These are phyloP conservation scores for Austrofundulus limnaeus DNA, from an alignment of 2,113 vertebrate species.

Conservation along the genomic window DNA sequence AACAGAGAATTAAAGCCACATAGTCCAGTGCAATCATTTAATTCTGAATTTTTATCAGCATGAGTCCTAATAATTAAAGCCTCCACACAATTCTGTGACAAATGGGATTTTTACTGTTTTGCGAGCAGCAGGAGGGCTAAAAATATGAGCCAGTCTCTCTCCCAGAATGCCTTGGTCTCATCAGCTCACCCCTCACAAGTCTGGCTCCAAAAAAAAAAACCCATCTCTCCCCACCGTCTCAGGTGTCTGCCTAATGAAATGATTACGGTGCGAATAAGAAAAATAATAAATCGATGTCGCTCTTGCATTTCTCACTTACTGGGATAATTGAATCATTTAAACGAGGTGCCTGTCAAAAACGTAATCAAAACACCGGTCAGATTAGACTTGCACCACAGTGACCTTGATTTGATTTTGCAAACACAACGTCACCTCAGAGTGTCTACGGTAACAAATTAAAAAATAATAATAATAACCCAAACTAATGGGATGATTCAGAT, in stretches of 20 bases:
- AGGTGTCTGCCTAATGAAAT: constrained; percentile 16
- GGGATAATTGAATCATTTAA: constrained; percentile 10
- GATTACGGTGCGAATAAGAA: constrained; percentile 12
- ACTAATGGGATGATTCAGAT: not conserved
- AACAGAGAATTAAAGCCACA: constrained; percentile 4
- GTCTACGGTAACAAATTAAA: not conserved
- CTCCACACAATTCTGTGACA: constrained; percentile 52
- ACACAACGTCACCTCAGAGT: not conserved
- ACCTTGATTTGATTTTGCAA: constrained; percentile 1
- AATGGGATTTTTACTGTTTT: constrained; percentile 52
- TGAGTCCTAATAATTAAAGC: constrained; percentile 53
- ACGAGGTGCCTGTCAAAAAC: constrained; percentile 7
- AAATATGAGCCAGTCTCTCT: constrained; percentile 2
- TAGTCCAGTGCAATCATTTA: constrained; percentile 39
- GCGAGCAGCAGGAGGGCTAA: constrained; percentile 34
- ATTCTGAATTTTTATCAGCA: constrained; percentile 35
- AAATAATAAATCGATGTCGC: not conserved
- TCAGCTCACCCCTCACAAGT: constrained; percentile 21
- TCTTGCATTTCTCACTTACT: not conserved
- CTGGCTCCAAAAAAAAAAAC: not conserved
- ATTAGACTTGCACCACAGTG: not conserved
- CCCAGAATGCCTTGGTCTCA: constrained; percentile 3
- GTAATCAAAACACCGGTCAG: not conserved
- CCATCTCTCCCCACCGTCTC: constrained; percentile 11
- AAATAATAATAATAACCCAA: not conserved